A percentile compares a stretch with the other conserved stretches of the same genome.
Evolutionary conservation across 92 coral and sea anemone species (phyloP).

Genomic region (Parazoanthus swiftii): DNA sequence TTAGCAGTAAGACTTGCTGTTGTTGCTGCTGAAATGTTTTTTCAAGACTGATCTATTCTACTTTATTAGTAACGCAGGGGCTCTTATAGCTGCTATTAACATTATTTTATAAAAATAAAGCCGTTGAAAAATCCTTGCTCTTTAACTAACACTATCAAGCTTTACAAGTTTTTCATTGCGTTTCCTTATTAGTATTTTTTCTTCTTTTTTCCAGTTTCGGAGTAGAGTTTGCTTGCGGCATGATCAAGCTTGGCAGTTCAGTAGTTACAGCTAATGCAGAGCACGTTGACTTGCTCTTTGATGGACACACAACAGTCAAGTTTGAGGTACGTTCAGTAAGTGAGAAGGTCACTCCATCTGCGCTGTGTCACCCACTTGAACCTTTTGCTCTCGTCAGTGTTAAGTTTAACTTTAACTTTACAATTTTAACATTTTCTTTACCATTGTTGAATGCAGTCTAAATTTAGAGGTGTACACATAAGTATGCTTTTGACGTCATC

Average conservation of each 20-base stretch:
- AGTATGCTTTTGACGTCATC: no score
- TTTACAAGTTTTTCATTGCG: background rate
- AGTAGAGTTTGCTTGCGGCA: slow-evolving; percentile 62
- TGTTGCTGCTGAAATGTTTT: no score
- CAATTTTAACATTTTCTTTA: no score
- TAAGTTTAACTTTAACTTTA: no score
- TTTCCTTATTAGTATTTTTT: background rate
- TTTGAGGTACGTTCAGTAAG: slow-evolving; percentile 61
- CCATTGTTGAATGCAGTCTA: no score
- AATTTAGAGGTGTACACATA: no score
- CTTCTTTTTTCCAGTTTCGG: slow-evolving; percentile 67
- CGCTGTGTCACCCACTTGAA: background rate
- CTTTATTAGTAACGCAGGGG: no score
- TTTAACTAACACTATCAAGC: background rate
- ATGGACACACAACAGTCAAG: slow-evolving; percentile 61
- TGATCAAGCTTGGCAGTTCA: slow-evolving; percentile 51
- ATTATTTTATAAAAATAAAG: no score
- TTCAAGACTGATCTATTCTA: no score
- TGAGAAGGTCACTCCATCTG: background rate
- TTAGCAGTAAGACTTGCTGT: no score
- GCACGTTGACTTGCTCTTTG: slow-evolving; percentile 67
- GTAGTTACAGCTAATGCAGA: slow-evolving; percentile 59
- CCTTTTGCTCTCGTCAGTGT: no score
- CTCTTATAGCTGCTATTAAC: no score
- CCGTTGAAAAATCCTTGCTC: background rate